Evolutionary conservation across 92 coral and sea anemone species (phyloP).

Genomic region (Ricordea florida): DNA sequence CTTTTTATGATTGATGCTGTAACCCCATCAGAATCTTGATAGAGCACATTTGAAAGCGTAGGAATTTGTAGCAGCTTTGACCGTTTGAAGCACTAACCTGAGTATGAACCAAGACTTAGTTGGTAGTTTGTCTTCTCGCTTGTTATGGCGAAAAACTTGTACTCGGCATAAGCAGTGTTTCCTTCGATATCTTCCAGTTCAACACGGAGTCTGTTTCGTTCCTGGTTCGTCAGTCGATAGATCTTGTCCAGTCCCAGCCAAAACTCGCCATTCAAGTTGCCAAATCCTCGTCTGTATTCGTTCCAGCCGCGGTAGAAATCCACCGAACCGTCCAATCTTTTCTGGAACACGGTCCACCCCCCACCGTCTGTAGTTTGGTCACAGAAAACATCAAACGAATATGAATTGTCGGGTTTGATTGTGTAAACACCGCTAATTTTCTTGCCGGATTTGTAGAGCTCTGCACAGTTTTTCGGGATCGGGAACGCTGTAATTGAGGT

Average conservation of each 20-base stretch:
- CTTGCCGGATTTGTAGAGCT: constrained; percentile 57
- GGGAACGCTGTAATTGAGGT: too few relatives aligned
- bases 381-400: constrained; percentile 80
- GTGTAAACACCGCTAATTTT: constrained; percentile 59
- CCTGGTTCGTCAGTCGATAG: background rate
- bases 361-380: constrained; percentile 80
- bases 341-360: constrained; percentile 88
- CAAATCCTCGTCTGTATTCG: constrained; percentile 53
- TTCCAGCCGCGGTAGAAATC: constrained; percentile 67
- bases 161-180: constrained; percentile 45
- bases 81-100: too few relatives aligned
- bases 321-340: constrained; percentile 68
- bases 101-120: constrained; percentile 39
- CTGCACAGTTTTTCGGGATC: constrained; percentile 60
- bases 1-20: too few relatives aligned
- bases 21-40: too few relatives aligned
- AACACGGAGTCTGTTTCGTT: too few relatives aligned
- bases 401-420: constrained; percentile 72
- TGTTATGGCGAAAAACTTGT: constrained; percentile 44
- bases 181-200: constrained; percentile 48
- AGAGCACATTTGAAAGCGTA: too few relatives aligned
- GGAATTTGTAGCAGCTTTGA: too few relatives aligned
- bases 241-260: constrained; percentile 50
- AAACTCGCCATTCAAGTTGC: constrained; percentile 33
- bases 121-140: constrained; percentile 28